Conservation (phyloP, 2,888 invertebrate species). For the Graphium colonna region DNA sequence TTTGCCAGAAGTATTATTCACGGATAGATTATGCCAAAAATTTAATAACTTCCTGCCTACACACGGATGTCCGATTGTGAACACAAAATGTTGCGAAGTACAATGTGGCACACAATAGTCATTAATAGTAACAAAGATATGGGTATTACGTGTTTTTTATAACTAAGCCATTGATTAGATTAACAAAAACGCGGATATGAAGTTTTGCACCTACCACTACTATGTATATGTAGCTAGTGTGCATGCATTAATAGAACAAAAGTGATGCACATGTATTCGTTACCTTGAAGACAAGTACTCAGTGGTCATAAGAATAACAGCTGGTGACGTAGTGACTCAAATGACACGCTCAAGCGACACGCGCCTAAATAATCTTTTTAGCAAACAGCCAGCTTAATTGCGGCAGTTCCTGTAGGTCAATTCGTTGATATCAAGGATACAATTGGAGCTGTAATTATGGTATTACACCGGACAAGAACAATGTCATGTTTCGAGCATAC, state of each 20-base stretch:
- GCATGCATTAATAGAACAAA: not conserved
- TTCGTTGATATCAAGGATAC: constrained; percentile 49
- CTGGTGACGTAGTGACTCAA: constrained; percentile 24
- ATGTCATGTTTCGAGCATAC: constrained; percentile 3
- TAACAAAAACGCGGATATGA: constrained; percentile 3
- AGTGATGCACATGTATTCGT: constrained; percentile 1
- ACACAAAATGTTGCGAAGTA: not conserved
- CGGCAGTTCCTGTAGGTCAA: constrained; percentile 59
- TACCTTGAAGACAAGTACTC: constrained; percentile 11
- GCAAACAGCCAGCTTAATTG: constrained; percentile 57
- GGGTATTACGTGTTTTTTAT: constrained; percentile 6
- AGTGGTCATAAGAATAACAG: constrained; percentile 18
- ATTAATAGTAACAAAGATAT: not conserved
- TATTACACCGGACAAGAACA: constrained; percentile 18
- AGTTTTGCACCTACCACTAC: not conserved
- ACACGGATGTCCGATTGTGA: constrained; percentile 10
- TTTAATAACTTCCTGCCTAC: not conserved
- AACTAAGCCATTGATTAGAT: constrained; percentile 12
- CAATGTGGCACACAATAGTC: not conserved
- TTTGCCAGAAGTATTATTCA: constrained; percentile 6
- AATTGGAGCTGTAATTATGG: constrained; percentile 19
- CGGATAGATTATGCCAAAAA: constrained; percentile 4
- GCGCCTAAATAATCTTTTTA: constrained; percentile 31
- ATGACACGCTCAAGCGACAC: constrained; percentile 25
- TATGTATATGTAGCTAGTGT: not conserved